These are phyloP conservation scores for Hoplostethus atlanticus DNA, from an alignment of 2,797 vertebrate species.

Conservation along the genomic window DNA sequence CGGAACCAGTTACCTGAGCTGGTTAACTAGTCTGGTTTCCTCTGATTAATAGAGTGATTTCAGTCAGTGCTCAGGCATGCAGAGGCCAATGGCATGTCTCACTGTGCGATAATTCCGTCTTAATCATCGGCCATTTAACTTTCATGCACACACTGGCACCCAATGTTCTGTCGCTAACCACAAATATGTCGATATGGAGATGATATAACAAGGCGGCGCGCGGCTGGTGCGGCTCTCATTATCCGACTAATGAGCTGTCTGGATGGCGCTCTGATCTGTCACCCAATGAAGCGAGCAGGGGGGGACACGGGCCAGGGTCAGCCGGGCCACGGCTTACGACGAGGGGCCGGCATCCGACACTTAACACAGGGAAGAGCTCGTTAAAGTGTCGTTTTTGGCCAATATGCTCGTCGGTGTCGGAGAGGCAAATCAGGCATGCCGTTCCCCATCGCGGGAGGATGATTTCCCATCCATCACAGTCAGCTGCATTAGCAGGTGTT, in stretches of 20 bases:
- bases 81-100: slow-evolving; percentile 36
- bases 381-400: slow-evolving; percentile 86
- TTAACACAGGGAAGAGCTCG: slow-evolving; percentile 80
- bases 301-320: slow-evolving; percentile 70
- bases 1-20: slow-evolving; percentile 8
- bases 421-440: slow-evolving; percentile 74
- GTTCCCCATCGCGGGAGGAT: slow-evolving; percentile 70
- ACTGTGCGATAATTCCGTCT: slow-evolving; percentile 44
- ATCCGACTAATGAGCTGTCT: slow-evolving; percentile 86
- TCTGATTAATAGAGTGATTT: background rate
- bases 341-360: slow-evolving; percentile 65
- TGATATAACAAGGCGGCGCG: slow-evolving; percentile 77
- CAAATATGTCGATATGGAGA: slow-evolving; percentile 74
- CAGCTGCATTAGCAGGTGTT: slow-evolving; percentile 78
- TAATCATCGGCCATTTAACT: slow-evolving; percentile 55
- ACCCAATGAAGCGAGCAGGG: slow-evolving; percentile 74
- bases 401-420: slow-evolving; percentile 76
- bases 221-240: slow-evolving; percentile 79
- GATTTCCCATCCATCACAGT: slow-evolving; percentile 76
- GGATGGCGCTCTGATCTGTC: slow-evolving; percentile 80
- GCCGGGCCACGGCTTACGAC: slow-evolving; percentile 61
- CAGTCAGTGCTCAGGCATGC: background rate
- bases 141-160: slow-evolving; percentile 66
- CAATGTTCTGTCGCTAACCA: slow-evolving; percentile 74
- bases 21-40: slow-evolving; percentile 25